phyloP scores from a whole-genome alignment of 2,888 invertebrate genomes.

The Teleiodes luculella region DNA sequence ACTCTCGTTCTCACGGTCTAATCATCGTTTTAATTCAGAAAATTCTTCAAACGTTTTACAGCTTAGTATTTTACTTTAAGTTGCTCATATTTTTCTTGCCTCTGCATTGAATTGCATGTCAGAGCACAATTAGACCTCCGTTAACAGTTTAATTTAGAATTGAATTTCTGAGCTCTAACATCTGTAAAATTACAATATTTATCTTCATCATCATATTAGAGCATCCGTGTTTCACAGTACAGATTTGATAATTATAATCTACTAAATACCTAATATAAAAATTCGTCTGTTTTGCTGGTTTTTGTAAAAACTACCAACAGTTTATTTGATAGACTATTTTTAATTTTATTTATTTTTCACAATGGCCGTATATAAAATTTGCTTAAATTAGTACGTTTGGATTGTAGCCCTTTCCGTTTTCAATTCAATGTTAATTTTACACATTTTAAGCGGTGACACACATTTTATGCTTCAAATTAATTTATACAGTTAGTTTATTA shows the following conservation, averaged over 20 bases:
- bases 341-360: not conserved
- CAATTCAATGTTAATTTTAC: no score
- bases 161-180: constrained; percentile 48
- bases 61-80: constrained; percentile 15
- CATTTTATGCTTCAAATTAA: no score
- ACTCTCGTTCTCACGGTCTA: not conserved
- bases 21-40: constrained; percentile 16
- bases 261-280: no score
- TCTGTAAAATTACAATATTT: constrained; percentile 36
- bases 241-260: no score
- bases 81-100: constrained; percentile 9
- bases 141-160: constrained; percentile 50
- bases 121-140: constrained; percentile 50
- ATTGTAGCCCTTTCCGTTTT: no score
- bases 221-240: constrained; percentile 34
- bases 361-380: no score
- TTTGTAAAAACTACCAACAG: no score
- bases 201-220: constrained; percentile 37
- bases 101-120: constrained; percentile 46
- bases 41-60: constrained; percentile 26
- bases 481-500: no score
- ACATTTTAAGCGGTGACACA: no score
- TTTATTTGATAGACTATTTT: no score
- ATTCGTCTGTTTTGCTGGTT: no score
- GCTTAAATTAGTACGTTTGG: no score